A percentile compares a stretch with the other conserved stretches of the same genome.
These are phyloP conservation scores for Brienomyrus longianalis DNA, from an alignment of 2,113 vertebrate genomes.

Conservation along the genomic window DNA sequence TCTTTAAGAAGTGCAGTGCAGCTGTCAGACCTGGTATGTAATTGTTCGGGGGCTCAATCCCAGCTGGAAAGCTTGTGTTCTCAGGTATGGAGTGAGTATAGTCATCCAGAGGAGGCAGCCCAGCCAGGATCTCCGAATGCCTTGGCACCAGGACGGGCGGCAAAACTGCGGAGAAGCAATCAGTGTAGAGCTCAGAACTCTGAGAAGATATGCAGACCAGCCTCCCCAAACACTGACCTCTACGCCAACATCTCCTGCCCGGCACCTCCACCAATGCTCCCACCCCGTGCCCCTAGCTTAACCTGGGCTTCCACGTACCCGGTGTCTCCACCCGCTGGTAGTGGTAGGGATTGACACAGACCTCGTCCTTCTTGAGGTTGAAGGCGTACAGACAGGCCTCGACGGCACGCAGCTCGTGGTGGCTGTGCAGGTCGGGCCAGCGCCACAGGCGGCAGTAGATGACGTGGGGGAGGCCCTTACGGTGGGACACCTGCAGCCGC, in stretches of 20 bases:
- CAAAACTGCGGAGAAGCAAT: conserved; percentile 64
- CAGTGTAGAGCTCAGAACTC: neutral
- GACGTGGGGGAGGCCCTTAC: conserved; percentile 93
- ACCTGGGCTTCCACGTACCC: conserved; percentile 58
- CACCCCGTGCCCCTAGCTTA: neutral
- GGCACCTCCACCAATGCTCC: neutral
- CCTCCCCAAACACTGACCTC: neutral
- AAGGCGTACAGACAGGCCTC: conserved; percentile 97
- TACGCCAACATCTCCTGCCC: neutral
- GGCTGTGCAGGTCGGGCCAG: conserved; percentile 96
- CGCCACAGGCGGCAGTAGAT: conserved; percentile 99
- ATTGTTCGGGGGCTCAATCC: conserved; percentile 96
- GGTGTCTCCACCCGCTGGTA: conserved; percentile 97
- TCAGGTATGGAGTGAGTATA: conserved; percentile 98
- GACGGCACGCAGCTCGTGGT: conserved; percentile 94
- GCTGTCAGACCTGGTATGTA: conserved; percentile 89
- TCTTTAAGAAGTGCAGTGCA: neutral
- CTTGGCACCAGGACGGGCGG: conserved; percentile 93
- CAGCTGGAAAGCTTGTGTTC: conserved; percentile 97
- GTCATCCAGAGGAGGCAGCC: conserved; percentile 91
- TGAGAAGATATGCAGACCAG: neutral
- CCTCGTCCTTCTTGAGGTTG: conserved; percentile 97
- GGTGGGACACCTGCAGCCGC: conserved; percentile 92
- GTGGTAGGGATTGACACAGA: conserved; percentile 97
- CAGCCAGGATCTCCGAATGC: conserved; percentile 90